A percentile compares a stretch with the other conserved stretches of the same genome.
Evolutionary conservation across 2,797 vertebrate genomes (phyloP).

Genomic region (Enteromius fasciolatus): DNA sequence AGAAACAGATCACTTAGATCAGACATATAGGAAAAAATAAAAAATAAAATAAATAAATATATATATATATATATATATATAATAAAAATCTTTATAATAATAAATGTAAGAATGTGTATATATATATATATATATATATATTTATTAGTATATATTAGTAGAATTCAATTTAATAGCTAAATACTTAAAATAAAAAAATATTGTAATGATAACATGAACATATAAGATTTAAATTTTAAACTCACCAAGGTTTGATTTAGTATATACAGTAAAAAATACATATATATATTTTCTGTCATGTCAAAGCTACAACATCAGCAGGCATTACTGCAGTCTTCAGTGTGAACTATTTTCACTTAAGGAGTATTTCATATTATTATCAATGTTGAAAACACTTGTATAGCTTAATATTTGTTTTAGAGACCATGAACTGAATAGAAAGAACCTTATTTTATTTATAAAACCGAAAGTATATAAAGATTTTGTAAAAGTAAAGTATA

Average conservation of each 20-base stretch:
- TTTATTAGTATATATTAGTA: not conserved
- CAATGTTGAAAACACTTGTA: not conserved
- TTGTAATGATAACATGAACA: not conserved
- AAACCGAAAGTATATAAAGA: no score
- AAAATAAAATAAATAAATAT: no score
- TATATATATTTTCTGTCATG: not conserved
- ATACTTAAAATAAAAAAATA: not conserved
- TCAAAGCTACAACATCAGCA: not conserved
- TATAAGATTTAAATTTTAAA: not conserved
- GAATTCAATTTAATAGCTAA: not conserved
- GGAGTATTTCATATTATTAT: not conserved
- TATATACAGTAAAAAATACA: not conserved
- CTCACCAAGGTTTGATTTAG: not conserved
- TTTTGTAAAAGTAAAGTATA: no score
- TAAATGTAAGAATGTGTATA: not conserved
- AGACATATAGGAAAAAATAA: no score
- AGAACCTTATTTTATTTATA: not conserved
- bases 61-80: not conserved
- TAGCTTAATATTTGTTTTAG: not conserved
- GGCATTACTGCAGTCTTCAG: not conserved
- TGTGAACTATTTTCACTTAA: not conserved
- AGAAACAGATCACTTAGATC: slow-evolving; percentile 39
- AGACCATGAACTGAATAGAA: not conserved
- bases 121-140: not conserved
- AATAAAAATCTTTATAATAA: not conserved